These are phyloP conservation scores for Echeneis naucrates DNA, from an alignment of 2,797 vertebrate genomes.

Conservation along the genomic window DNA sequence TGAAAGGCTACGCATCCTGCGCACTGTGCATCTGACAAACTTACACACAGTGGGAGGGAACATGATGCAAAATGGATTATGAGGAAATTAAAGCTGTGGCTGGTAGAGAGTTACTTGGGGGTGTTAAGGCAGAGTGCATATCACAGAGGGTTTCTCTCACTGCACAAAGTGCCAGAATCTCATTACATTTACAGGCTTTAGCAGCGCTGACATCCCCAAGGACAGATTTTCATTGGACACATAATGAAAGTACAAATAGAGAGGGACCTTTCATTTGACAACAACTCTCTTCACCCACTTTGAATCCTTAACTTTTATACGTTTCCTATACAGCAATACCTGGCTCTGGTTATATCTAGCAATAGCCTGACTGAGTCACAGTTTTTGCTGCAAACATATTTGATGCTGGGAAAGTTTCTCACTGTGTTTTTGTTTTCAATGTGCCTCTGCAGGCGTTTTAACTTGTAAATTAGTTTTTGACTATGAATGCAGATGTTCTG, in stretches of 20 bases:
- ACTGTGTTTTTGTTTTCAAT: constrained; percentile 14
- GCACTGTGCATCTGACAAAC: background rate
- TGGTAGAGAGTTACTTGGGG: background rate
- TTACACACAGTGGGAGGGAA: background rate
- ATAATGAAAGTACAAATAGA: constrained; percentile 30
- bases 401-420: constrained; percentile 34
- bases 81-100: constrained; percentile 10
- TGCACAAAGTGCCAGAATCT: constrained; percentile 52
- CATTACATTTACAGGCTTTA: constrained; percentile 54
- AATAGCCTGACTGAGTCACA: background rate
- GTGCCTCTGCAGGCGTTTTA: constrained; percentile 49
- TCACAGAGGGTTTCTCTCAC: constrained; percentile 48
- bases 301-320: constrained; percentile 2
- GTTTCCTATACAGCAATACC: background rate
- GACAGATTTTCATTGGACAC: constrained; percentile 39
- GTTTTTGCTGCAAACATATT: constrained; percentile 7
- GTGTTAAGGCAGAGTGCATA: constrained; percentile 14
- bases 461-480: constrained; percentile 74
- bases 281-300: constrained; percentile 12
- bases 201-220: constrained; percentile 41
- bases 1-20: too few species aligned
- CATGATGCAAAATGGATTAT: background rate
- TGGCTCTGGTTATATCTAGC: constrained; percentile 4
- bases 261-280: constrained; percentile 22
- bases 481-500: constrained; percentile 71